Base-by-base conservation (phyloP, 2,888 invertebrate genomes). In the Willowsia nigromaculata region DNA sequence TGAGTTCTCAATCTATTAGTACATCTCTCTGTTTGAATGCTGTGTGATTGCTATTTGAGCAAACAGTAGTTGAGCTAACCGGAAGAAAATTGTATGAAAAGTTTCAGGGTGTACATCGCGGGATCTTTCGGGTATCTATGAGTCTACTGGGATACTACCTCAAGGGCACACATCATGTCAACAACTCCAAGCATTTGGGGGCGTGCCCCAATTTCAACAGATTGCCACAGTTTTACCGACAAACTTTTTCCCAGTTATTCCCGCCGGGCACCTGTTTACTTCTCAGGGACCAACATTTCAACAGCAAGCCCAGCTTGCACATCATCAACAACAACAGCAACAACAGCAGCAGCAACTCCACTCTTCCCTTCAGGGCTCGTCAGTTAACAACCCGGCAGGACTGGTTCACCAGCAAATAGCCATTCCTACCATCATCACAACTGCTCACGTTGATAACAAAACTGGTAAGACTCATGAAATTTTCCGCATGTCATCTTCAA, bases 231-330 rank as follows among this genome's bases (percentile, higher is more conserved):
- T 92, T 81, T 90, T 92, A 74, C 92, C 92, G 25, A 91, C 92
- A 71, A 92, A 92, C 89, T 92, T 92, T 87, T 92, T 92, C 86
- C 92, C 91, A 78, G 91, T 95, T 94, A 93, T 95, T 95, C 93
- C 96, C 95, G 85, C 95, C 95, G 93, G 94, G 95, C 94, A 94
- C 95, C 93, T 94, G 95, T 94, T 94, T 95, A 93, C 93, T 95
- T 94, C 94, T 95, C 91, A 94, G 95, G 94, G 94, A 95, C 93
- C 94, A 95, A 94, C 93, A 95, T 93, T 85, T 50, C 90, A 90
- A 76, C 88, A 84, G 33, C 81, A 89, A 95, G 93, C 94, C 95
- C 93, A 94, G 94, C 93, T 85, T 37, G 84, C 85, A 85, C 84
- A 76, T 25, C 85, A 59, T 18, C 56, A 56, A 6, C 87, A 87